Evolutionary conservation across 2,113 vertebrate species (phyloP).

Genomic region (Orcinus orca): DNA sequence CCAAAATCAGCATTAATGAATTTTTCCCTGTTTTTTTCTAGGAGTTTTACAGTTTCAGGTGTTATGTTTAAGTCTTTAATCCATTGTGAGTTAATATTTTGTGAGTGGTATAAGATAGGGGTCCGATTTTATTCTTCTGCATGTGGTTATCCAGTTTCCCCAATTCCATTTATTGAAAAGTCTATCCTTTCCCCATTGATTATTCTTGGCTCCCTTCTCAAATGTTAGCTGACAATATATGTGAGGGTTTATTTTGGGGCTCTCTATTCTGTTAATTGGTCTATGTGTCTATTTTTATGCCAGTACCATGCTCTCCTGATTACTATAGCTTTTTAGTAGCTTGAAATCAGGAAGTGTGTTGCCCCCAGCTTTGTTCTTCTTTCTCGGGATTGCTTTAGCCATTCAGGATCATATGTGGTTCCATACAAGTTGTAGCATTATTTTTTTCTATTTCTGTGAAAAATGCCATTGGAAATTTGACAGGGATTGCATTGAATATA

Average conservation of each 20-base stretch:
- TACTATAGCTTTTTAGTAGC: background rate
- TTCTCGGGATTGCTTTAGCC: background rate
- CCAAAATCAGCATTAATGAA: background rate
- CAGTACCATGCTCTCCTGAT: background rate
- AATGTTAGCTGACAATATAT: too few relatives aligned
- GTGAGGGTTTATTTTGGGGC: too few relatives aligned
- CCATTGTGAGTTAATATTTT: background rate
- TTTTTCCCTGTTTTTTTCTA: background rate
- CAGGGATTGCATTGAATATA: too few relatives aligned
- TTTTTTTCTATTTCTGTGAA: background rate
- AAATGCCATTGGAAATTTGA: too few relatives aligned
- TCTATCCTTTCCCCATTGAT: too few relatives aligned
- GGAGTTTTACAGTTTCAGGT: background rate
- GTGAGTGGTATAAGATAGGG: background rate
- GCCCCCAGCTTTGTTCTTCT: background rate
- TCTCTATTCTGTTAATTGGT: too few relatives aligned
- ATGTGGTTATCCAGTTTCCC: background rate
- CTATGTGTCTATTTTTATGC: background rate
- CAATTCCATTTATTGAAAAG: background rate
- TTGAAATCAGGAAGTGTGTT: background rate
- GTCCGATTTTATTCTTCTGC: background rate
- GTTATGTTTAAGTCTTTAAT: background rate
- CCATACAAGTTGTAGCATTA: background rate
- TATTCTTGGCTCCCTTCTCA: too few relatives aligned
- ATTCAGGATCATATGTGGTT: background rate